phyloP scores from a whole-genome alignment of 2,888 invertebrate genomes.

The Polydrusus tereticollis region DNA sequence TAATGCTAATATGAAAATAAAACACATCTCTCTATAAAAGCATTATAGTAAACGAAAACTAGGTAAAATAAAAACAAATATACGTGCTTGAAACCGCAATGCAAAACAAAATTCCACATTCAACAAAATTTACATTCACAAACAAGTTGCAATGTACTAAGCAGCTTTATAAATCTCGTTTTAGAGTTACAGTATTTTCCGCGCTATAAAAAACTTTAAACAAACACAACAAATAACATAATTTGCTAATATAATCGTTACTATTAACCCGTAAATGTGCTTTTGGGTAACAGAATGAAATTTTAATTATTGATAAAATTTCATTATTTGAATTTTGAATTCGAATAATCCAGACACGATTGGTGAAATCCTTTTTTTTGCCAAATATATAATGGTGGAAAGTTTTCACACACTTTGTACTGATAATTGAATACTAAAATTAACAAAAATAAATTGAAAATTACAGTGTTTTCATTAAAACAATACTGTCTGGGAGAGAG shows the following conservation, averaged over 20 bases:
- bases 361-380: too few relatives aligned
- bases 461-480: too few relatives aligned
- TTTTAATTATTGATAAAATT: background rate
- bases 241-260: slow-evolving; percentile 12
- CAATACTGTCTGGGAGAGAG: too few relatives aligned
- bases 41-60: background rate
- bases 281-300: slow-evolving; percentile 5
- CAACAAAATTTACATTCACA: background rate
- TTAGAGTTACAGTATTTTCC: slow-evolving; percentile 12
- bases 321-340: too few relatives aligned
- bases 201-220: slow-evolving; percentile 20
- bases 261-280: slow-evolving; percentile 7
- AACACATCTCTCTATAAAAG: background rate
- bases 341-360: too few relatives aligned
- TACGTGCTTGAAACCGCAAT: background rate
- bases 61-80: background rate
- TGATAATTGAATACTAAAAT: too few relatives aligned
- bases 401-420: too few relatives aligned
- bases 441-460: too few relatives aligned
- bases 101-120: background rate
- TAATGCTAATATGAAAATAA: too few relatives aligned
- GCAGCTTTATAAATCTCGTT: slow-evolving; percentile 18
- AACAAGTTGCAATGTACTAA: slow-evolving; percentile 9
- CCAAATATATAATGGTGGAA: too few relatives aligned
- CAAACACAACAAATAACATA: slow-evolving; percentile 5